phyloP scores from a whole-genome alignment of 2,113 vertebrate genomes.

The sheep (Ovis aries) region DNA sequence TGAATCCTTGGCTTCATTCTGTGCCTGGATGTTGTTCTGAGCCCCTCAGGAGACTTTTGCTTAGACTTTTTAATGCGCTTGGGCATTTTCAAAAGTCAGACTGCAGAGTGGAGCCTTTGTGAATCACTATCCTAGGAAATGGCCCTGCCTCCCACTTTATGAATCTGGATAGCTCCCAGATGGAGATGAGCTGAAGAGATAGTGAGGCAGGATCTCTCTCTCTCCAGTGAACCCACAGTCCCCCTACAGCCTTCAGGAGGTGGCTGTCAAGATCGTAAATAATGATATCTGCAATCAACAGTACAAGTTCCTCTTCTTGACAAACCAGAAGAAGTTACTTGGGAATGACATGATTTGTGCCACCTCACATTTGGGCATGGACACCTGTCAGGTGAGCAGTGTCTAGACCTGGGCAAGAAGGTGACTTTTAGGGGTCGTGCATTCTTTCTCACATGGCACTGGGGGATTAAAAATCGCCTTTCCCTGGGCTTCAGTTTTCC shows the following conservation, averaged over 20 bases:
- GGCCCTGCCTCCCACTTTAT: neutral
- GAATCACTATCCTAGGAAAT: neutral
- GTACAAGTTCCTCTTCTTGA: slow-evolving; percentile 45
- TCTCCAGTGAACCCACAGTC: neutral
- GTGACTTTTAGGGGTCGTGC: too few relatives aligned
- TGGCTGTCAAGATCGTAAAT: slow-evolving; percentile 26
- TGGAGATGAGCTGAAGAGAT: neutral
- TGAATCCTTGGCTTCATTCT: neutral
- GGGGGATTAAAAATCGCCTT: neutral
- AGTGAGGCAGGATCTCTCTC: neutral
- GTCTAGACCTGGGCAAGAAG: neutral
- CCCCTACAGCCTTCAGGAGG: slow-evolving; percentile 14
- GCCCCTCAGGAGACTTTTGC: neutral
- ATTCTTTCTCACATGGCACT: neutral
- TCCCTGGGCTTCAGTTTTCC: neutral
- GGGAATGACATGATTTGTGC: slow-evolving; percentile 34
- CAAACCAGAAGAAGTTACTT: neutral
- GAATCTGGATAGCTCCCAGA: neutral
- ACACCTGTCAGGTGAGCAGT: slow-evolving; percentile 44
- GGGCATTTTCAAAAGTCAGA: neutral
- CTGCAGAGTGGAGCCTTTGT: neutral
- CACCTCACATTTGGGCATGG: neutral
- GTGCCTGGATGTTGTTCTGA: neutral
- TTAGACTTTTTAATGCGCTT: neutral
- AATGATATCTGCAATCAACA: neutral